Evolutionary conservation across 92 coral and sea anemone species (phyloP).

Genomic region (Porites rus): DNA sequence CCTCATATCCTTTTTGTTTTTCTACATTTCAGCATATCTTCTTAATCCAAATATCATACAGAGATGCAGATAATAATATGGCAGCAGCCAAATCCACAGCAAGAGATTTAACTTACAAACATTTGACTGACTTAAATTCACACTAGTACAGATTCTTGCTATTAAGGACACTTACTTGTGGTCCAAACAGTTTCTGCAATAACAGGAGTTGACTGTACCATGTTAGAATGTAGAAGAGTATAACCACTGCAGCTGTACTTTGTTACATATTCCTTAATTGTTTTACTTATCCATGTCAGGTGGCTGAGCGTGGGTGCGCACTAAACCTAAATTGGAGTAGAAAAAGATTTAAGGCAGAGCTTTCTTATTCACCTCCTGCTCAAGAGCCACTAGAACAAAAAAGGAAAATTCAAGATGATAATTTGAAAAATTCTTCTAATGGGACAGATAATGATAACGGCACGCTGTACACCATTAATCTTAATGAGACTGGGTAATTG

Average conservation of each 20-base stretch:
- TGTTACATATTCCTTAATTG: slow-evolving; percentile 11
- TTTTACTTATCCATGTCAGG: slow-evolving; percentile 81
- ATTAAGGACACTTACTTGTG: too few relatives aligned
- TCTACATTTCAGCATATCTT: too few relatives aligned
- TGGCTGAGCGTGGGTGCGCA: slow-evolving; percentile 89
- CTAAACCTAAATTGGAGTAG: slow-evolving; percentile 68
- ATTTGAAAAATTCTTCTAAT: not conserved
- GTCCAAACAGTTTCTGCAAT: too few relatives aligned
- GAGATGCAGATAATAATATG: too few relatives aligned
- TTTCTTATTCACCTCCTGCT: slow-evolving; percentile 27
- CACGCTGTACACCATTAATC: slow-evolving; percentile 54
- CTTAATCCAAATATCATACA: too few relatives aligned
- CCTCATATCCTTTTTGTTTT: slow-evolving; percentile 68
- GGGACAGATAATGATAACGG: not conserved
- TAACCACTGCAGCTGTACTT: too few relatives aligned
- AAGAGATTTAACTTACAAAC: too few relatives aligned
- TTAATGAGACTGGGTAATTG: slow-evolving; percentile 62
- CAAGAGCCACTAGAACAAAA: not conserved
- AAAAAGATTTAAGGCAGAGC: slow-evolving; percentile 77
- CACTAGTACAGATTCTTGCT: too few relatives aligned
- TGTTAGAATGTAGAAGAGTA: too few relatives aligned
- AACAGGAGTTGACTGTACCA: too few relatives aligned
- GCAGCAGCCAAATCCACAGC: too few relatives aligned
- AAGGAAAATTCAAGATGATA: not conserved
- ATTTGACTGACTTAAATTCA: too few relatives aligned